These are phyloP conservation scores for Stegana nigrithorax DNA, from an alignment of 2,888 invertebrate species.

Conservation along the genomic window DNA sequence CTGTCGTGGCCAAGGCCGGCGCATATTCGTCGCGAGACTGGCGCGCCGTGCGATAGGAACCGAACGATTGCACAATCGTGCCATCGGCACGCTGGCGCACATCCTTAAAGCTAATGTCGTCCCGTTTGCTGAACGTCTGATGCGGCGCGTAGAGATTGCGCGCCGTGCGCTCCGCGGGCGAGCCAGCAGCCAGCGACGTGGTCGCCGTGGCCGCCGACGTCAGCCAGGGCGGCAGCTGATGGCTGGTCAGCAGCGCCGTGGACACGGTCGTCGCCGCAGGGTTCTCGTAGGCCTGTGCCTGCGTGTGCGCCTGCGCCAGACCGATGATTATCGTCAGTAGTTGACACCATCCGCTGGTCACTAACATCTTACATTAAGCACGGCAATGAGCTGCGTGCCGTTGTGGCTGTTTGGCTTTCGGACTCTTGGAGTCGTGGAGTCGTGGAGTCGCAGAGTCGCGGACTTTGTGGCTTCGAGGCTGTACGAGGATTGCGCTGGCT, in stretches of 20 bases:
- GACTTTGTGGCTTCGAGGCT: constrained; percentile 33
- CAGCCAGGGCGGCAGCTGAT: constrained; percentile 55
- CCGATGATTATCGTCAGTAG: constrained; percentile 49
- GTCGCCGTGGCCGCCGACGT: constrained; percentile 28
- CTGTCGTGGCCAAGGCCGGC: constrained; percentile 9
- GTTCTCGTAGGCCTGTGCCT: constrained; percentile 53
- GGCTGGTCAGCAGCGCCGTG: constrained; percentile 40
- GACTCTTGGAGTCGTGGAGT: constrained; percentile 31
- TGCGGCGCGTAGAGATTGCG: constrained; percentile 68
- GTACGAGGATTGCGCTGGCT: constrained; percentile 13
- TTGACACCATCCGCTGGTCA: constrained; percentile 61
- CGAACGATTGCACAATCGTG: constrained; percentile 62
- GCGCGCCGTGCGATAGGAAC: constrained; percentile 60
- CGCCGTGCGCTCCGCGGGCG: constrained; percentile 47
- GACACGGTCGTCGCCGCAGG: constrained; percentile 43
- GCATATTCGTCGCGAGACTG: constrained; percentile 24
- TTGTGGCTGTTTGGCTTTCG: too few species aligned
- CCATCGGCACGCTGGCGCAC: constrained; percentile 62
- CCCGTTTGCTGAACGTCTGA: constrained; percentile 64
- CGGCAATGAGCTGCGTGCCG: too few species aligned
- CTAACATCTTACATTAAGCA: constrained; percentile 69
- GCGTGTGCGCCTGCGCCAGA: not conserved
- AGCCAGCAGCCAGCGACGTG: constrained; percentile 3
- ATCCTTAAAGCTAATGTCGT: constrained; percentile 63
- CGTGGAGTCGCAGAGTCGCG: constrained; percentile 25